Conservation (phyloP, 2,113 vertebrate genomes). For the Engraulis encrasicolus region DNA sequence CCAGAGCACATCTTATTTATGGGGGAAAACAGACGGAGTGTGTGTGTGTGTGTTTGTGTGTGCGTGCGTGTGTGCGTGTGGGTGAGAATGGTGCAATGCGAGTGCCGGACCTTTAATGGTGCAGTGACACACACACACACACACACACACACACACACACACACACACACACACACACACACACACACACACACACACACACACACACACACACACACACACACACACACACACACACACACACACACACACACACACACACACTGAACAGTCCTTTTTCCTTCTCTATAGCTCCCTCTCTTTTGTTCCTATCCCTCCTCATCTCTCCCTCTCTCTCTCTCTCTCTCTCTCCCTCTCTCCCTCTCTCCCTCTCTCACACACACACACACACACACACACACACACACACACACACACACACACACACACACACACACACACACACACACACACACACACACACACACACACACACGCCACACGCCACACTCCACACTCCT, state of each 20-base stretch:
- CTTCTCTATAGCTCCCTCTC: background rate
- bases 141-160: constrained; percentile 44
- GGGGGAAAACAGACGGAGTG: constrained; percentile 28
- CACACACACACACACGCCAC: no score
- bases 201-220: constrained; percentile 44
- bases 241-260: constrained; percentile 39
- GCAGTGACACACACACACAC: constrained; percentile 54
- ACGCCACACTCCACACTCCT: no score
- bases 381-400: no score
- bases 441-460: no score
- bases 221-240: constrained; percentile 44
- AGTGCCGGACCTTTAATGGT: constrained; percentile 70
- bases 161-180: constrained; percentile 44
- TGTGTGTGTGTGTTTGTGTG: constrained; percentile 28
- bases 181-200: constrained; percentile 38
- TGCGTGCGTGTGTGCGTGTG: constrained; percentile 50
- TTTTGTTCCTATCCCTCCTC: constrained; percentile 13
- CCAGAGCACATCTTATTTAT: no score
- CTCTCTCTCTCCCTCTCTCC: background rate
- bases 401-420: no score
- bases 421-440: no score
- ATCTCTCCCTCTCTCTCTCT: constrained; percentile 29
- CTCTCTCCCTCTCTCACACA: background rate
- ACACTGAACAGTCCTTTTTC: background rate
- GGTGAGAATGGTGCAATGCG: constrained; percentile 68